Base-by-base conservation (phyloP, 2,113 vertebrate genomes). In the Micronycteris hirsuta region DNA sequence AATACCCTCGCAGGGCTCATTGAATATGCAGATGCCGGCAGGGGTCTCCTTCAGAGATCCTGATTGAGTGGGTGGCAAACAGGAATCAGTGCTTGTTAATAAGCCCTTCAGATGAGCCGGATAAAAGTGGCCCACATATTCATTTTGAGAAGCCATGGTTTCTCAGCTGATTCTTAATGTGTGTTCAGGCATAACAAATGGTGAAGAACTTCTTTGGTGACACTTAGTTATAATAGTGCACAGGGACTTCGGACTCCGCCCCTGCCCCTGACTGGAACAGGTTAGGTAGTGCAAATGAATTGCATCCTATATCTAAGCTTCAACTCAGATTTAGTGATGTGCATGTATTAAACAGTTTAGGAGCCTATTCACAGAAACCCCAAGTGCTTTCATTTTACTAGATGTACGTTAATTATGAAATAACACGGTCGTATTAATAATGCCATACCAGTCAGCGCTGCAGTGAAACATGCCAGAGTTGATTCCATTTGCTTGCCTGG, bases 361-460 rank as follows among this genome's bases (percentile, higher is more conserved):
- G 22, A 41, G 24, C 49, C 56, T 43, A 49, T 63, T 94, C 63
- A 56, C 41, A 91, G 86, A 87, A 86, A 58, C 71, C 41, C 16
- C 14, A 26, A 45, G 45, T 56, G 61, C 70, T 58, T 86, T 91
- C 49, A 4, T 47, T 85, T 96, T 36, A 49, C 36, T 65, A 6
- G 56, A 17, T n/a, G 11, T 36, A 77, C 74, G 20, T 85, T 94
- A 89, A 91, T 94, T 96, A 80, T 41, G 56, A 93, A 93, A 87
- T 95, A 81, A 61, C 89, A 38, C 0, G 6, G 33, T 52, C 3
- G 0, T 33, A 45, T 81, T 93, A 87, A 86, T 70, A 76, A 81
- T 67, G 74, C 84, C 49, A 43, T n/a, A 38, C 56, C 45, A 71
- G 89, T 52, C 54, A 28, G 80, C 3, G 1, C 15, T 31, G 4